Base-by-base conservation (phyloP, 2,888 invertebrate species). In the Isotomurus palustris region DNA sequence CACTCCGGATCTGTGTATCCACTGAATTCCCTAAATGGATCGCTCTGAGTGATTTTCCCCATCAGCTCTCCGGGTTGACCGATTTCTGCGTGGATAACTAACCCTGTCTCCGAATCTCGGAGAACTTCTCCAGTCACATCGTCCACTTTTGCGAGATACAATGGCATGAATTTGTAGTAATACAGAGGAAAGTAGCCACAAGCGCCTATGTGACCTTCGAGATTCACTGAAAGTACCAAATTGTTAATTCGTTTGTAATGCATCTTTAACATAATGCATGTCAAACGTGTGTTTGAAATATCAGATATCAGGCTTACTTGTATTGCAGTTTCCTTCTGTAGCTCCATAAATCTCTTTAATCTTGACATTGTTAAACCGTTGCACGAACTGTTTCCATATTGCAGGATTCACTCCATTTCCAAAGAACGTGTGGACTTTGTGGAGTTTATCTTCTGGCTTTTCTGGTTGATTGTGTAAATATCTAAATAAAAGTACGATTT, bases 321-420 rank as follows among this genome's bases (percentile, higher is more conserved):
- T 35, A 74, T 93, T 97, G 28, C 95, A 94, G 74, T 97, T 99
- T 68, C 96, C 96, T 78, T 97, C 96, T 0, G 96, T 96, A 3
- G 95, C 92, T 1, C 96, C 96, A 73, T 97, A 97, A 76, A 97
- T 91, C 76, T 97, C 96, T 1, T 86, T 85, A 21, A 97, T 88
- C 64, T 83, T 78, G 28, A 83, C 78, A 55, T 97, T 89, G 52
- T 85, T 84, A 73, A 95, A 96, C 41, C 96, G 82, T 28, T 86
- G 81, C 5, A 90, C 83, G 73, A 96, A 96, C 69, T 90, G 86
- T 2, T 79, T 79, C 96, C 96, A 97, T 69, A 96, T 92, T 80
- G 91, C 90, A 1, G 93, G 91, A 57, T 95, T 80, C 56, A 97
- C 78, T 0, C 97, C 97, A 74, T 97, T 97, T 38, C 97, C 97